Evolutionary conservation across 2,113 vertebrate species (phyloP), one percentile per base, ranked within the genome.

Genomic region (Aplodontia rufa): DNA sequence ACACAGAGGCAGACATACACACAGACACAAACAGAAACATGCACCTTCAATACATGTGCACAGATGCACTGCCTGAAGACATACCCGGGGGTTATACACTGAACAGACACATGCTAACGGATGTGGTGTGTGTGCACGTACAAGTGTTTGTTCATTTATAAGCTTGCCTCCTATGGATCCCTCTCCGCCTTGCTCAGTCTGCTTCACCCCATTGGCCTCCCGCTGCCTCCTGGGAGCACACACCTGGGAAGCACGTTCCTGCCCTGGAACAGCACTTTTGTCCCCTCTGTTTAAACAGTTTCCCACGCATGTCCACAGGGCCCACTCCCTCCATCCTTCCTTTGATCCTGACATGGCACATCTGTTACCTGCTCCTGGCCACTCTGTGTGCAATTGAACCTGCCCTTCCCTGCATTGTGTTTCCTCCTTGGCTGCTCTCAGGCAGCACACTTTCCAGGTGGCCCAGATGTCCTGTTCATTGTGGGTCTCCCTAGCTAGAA

Each of bases 31-130:
- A 75, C 17, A n/a, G n/a, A 76, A 60, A 35, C 20, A 2, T 22
- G 17, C 24, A 47, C 10, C 75, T 40, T 40, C 26, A 74, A n/a
- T 4, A 35, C 16, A 28, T 17, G 14, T 30, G 62, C 26, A 58
- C 24, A 74, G 20, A 53, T 8, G n/a, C 45, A 40, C 35, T 9
- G 64, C 69, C 26, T 13, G 28, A 45, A 45, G 94, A 79, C 26
- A 37, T 10, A 16, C 2, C 0, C 0, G 13, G 32, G 60, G 13
- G 32, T 11, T 3, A 19, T 1, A 49, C 28, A 49, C n/a, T 12
- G 32, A 49, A 28, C 0, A 47, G 68, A 64, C 24, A 35, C 49
- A 55, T 14, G 55, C 78, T 40, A 68, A 16, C 32, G 37, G 40
- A 71, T 26, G 16, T 2, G 47, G 8, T 22, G 16, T 24, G 30